Conservation (phyloP, 2,797 vertebrate genomes). For the Catharus ustulatus region DNA sequence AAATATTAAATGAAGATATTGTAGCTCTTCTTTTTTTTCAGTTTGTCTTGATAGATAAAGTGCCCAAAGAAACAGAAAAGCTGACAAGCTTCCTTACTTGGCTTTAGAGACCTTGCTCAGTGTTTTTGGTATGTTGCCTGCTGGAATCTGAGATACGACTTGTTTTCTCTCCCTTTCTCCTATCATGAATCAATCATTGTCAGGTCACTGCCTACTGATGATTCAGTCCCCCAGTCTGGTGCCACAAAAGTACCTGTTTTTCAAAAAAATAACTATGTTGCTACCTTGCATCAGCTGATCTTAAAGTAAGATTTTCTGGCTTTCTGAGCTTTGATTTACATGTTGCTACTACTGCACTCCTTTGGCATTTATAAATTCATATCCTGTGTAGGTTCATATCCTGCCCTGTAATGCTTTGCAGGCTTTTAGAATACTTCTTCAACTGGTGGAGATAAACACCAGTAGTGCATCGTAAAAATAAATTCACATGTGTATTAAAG, state of each 20-base stretch:
- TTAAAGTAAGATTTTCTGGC: conserved; percentile 20
- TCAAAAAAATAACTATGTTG: neutral
- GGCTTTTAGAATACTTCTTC: neutral
- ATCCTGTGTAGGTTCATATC: conserved; percentile 22
- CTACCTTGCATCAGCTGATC: neutral
- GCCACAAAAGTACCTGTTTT: neutral
- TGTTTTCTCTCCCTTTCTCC: neutral
- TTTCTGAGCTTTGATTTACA: conserved; percentile 35
- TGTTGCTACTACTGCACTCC: neutral
- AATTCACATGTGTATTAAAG: neutral
- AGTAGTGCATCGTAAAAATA: neutral
- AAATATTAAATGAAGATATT: neutral
- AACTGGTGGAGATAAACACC: neutral
- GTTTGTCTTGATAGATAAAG: neutral
- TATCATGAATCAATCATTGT: neutral
- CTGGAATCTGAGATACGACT: neutral
- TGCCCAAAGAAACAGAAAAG: neutral
- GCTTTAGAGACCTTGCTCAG: neutral
- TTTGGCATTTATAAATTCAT: conserved; percentile 46
- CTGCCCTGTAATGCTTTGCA: conserved; percentile 16
- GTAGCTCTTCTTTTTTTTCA: neutral
- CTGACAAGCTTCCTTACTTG: neutral
- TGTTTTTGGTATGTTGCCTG: neutral
- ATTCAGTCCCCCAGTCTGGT: neutral
- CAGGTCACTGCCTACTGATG: neutral